Conservation (phyloP, 2,888 invertebrate genomes). For the Hedya salicella region DNA sequence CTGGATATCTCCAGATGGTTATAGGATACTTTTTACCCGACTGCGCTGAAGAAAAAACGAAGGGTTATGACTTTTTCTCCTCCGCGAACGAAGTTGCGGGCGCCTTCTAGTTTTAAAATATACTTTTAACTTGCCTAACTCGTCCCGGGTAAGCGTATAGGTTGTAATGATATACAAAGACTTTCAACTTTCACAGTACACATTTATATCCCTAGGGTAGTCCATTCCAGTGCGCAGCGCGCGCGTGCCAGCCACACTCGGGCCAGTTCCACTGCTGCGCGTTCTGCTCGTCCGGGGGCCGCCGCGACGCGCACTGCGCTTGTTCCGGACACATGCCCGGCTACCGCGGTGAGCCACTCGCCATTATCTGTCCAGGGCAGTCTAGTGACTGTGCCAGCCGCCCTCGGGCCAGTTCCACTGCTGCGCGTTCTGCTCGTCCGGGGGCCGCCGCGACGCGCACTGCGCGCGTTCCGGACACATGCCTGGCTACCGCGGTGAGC, state of each 20-base stretch:
- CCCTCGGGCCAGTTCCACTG: constrained; percentile 50
- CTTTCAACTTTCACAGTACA: too few species aligned
- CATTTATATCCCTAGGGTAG: constrained; percentile 81
- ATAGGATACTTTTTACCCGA: too few species aligned
- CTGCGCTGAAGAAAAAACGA: too few species aligned
- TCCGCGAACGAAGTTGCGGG: too few species aligned
- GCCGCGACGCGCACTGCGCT: constrained; percentile 87
- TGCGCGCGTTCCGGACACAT: constrained; percentile 91
- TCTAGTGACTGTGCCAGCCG: too few species aligned
- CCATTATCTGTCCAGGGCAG: too few species aligned
- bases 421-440: constrained; percentile 90
- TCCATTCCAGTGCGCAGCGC: constrained; percentile 87
- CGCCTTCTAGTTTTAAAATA: too few species aligned
- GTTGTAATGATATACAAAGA: too few species aligned
- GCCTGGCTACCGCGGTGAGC: constrained; percentile 87
- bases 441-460: constrained; percentile 87
- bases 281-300: constrained; percentile 92
- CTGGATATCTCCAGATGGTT: too few species aligned
- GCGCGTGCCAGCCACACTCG: constrained; percentile 86
- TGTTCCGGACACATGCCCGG: constrained; percentile 91
- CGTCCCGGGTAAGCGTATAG: too few species aligned
- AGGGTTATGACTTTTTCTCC: too few species aligned
- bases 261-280: constrained; percentile 93
- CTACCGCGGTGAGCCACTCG: constrained; percentile 73
- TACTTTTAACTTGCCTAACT: too few species aligned